A percentile compares a stretch with the other conserved stretches of the same genome.
phyloP scores from a whole-genome alignment of 1,140 invertebrate species.

The Neodiprion pinetum region DNA sequence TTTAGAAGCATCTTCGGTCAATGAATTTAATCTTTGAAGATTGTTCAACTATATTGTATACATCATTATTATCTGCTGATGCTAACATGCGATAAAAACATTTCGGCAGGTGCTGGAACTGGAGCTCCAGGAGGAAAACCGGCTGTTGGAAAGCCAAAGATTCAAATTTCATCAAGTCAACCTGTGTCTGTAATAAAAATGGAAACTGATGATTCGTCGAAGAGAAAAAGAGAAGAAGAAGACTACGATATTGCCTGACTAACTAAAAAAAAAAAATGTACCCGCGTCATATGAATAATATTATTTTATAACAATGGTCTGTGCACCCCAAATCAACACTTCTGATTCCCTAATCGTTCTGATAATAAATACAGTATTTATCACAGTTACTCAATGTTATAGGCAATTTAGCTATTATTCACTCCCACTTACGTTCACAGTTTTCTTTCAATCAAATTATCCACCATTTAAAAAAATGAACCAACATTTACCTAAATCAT shows the following conservation, averaged over 20 bases:
- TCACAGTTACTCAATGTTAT: not conserved
- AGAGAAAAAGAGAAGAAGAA: conserved; percentile 70
- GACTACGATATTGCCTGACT: conserved; percentile 68
- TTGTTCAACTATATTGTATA: too few relatives aligned
- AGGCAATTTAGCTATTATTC: not conserved
- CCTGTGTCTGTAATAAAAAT: conserved; percentile 53
- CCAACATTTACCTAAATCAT: not conserved
- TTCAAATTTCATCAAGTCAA: conserved; percentile 54
- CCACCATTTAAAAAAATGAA: not conserved
- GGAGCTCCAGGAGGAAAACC: conserved; percentile 47
- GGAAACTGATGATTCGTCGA: conserved; percentile 49
- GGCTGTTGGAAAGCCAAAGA: conserved; percentile 69
- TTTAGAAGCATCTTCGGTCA: conserved; percentile 11
- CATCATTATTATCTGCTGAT: not conserved
- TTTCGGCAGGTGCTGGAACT: conserved; percentile 25
- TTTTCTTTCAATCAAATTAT: not conserved
- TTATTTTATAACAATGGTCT: too few relatives aligned
- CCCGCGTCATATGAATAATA: too few relatives aligned
- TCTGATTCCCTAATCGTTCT: not conserved
- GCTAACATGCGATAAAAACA: conserved; percentile 11
- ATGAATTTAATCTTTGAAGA: too few relatives aligned
- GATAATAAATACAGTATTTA: conserved; percentile 1
- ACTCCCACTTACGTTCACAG: not conserved
- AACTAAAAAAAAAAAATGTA: conserved; percentile 12
- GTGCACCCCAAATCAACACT: not conserved